phyloP scores from a whole-genome alignment of 35 echinoderm and acorn worm species.

The Strongylocentrotus purpuratus region DNA sequence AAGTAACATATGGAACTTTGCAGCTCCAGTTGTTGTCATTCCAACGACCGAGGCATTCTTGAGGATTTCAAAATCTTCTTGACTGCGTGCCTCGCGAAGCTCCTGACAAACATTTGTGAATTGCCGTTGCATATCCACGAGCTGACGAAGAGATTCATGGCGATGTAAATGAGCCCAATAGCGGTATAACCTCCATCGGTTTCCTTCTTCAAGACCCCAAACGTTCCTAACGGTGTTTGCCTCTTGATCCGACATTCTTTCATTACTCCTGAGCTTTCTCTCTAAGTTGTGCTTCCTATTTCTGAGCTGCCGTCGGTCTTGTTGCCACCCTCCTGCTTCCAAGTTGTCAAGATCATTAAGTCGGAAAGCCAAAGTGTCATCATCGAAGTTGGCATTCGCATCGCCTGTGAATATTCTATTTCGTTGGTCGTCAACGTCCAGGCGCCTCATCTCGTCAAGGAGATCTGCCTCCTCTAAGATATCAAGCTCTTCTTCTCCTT shows the following conservation, averaged over 20 bases:
- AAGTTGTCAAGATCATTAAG: constrained; percentile 38
- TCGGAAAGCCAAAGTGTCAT: constrained; percentile 56
- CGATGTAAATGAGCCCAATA: constrained; percentile 66
- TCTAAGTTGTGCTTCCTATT: constrained; percentile 43
- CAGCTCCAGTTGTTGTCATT: constrained; percentile 95
- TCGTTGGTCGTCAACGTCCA: constrained; percentile 51
- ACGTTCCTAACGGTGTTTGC: constrained; percentile 57
- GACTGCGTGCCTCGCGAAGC: constrained; percentile 64
- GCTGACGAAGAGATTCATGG: neutral
- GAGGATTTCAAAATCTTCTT: constrained; percentile 80
- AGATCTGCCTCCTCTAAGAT: constrained; percentile 66
- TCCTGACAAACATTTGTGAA: constrained; percentile 38
- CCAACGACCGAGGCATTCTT: constrained; percentile 69
- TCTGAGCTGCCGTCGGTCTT: constrained; percentile 29
- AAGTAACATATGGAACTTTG: constrained; percentile 72
- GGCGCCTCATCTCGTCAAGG: constrained; percentile 42
- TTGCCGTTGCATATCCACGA: constrained; percentile 23
- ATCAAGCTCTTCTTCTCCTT: constrained; percentile 52
- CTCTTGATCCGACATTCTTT: constrained; percentile 65
- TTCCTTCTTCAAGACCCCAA: constrained; percentile 38
- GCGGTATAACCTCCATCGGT: constrained; percentile 74
- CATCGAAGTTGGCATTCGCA: constrained; percentile 49
- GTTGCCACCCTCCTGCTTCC: neutral
- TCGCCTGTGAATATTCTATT: constrained; percentile 43
- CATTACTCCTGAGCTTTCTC: constrained; percentile 57